A percentile compares a stretch with the other conserved stretches of the same genome.
phyloP scores from a whole-genome alignment of 2,797 vertebrate genomes.

The Sebastes nivosus region DNA sequence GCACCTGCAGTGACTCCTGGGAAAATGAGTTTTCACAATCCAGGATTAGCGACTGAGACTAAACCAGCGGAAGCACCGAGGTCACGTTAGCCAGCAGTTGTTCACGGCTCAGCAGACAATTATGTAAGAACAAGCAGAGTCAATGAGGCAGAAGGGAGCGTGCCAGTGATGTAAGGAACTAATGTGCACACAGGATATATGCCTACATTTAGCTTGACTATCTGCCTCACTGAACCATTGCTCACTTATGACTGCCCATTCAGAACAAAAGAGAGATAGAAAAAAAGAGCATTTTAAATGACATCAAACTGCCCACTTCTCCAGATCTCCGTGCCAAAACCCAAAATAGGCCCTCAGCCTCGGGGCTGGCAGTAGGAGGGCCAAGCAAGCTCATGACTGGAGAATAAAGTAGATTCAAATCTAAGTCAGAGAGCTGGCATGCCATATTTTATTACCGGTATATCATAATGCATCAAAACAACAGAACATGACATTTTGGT shows the following conservation, averaged over 20 bases:
- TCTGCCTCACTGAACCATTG: constrained; percentile 35
- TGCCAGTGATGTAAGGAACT: not conserved
- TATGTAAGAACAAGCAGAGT: constrained; percentile 47
- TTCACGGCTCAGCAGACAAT: constrained; percentile 45
- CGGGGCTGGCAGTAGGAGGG: constrained; percentile 21
- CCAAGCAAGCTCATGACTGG: not conserved
- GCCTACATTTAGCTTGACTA: constrained; percentile 19
- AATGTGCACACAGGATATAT: constrained; percentile 23
- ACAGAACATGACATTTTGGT: not conserved
- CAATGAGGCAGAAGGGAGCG: constrained; percentile 48
- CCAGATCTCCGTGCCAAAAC: constrained; percentile 16
- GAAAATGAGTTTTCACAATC: constrained; percentile 16
- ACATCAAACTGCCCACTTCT: constrained; percentile 37
- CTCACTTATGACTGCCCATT: constrained; percentile 38
- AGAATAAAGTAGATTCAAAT: not conserved
- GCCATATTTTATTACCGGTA: not conserved
- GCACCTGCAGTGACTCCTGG: constrained; percentile 7
- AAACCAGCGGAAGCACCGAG: constrained; percentile 11
- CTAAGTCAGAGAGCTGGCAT: not conserved
- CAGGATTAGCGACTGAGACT: constrained; percentile 16
- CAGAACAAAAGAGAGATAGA: constrained; percentile 30
- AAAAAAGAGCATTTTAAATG: constrained; percentile 18
- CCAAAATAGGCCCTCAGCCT: constrained; percentile 30
- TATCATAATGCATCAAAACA: not conserved
- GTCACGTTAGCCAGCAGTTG: constrained; percentile 23